These are phyloP conservation scores for Leptodirus hochenwartii DNA, from an alignment of 2,888 invertebrate genomes.

Conservation along the genomic window DNA sequence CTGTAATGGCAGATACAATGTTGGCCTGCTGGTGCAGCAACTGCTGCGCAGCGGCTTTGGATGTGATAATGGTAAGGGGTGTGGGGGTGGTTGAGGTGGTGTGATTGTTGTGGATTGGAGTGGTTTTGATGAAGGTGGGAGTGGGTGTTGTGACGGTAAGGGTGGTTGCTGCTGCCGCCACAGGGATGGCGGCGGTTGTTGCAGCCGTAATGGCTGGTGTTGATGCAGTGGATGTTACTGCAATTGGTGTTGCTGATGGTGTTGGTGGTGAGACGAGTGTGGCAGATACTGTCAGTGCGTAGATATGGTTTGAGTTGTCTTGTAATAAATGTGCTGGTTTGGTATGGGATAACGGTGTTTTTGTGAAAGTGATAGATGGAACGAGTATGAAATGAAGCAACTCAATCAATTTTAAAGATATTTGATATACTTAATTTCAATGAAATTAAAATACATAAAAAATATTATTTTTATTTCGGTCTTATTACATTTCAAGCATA, in stretches of 20 bases:
- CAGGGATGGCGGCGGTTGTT: slow-evolving; percentile 9
- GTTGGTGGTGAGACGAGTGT: background rate
- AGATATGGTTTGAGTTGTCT: too few relatives aligned
- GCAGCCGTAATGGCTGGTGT: slow-evolving; percentile 17
- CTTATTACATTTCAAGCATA: too few relatives aligned
- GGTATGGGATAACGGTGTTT: too few relatives aligned
- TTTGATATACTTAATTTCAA: too few relatives aligned
- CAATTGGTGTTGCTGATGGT: slow-evolving; percentile 1
- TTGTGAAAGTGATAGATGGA: too few relatives aligned
- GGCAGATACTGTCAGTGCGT: too few relatives aligned
- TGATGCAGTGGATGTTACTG: slow-evolving; percentile 8
- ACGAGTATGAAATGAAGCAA: too few relatives aligned
- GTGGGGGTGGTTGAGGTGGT: slow-evolving; percentile 23
- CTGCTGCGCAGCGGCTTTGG: too few relatives aligned
- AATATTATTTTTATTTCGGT: too few relatives aligned
- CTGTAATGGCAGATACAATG: slow-evolving; percentile 8
- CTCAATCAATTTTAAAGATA: slow-evolving; percentile 3
- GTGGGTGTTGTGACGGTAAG: slow-evolving; percentile 7
- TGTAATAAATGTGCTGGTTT: too few relatives aligned
- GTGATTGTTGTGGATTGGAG: slow-evolving; percentile 25
- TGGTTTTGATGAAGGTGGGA: slow-evolving; percentile 13
- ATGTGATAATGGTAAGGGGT: slow-evolving; percentile 23
- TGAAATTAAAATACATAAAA: too few relatives aligned
- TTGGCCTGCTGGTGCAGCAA: too few relatives aligned
- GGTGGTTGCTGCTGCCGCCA: background rate